phyloP scores from a whole-genome alignment of 2,113 vertebrate species.

The Saccopteryx bilineata region DNA sequence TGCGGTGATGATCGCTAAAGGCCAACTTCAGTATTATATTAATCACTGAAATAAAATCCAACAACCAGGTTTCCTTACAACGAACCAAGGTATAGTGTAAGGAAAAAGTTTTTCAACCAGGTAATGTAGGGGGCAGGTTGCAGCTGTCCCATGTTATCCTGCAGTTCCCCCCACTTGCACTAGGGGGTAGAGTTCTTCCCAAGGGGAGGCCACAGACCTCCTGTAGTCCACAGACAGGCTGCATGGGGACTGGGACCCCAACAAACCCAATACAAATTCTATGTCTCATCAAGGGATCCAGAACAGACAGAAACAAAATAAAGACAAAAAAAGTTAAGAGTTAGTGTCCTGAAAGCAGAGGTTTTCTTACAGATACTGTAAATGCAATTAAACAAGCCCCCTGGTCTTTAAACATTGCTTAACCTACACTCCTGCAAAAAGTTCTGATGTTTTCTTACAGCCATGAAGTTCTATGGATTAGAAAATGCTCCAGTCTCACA shows the following conservation, averaged over 20 bases:
- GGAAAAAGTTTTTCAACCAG: not conserved
- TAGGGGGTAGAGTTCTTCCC: slow-evolving; percentile 73
- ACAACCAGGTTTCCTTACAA: not conserved
- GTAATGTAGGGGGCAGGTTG: not conserved
- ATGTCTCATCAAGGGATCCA: not conserved
- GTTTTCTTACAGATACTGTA: slow-evolving; percentile 71
- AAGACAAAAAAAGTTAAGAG: not conserved
- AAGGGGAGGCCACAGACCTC: not conserved
- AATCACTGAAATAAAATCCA: not conserved
- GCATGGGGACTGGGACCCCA: not conserved
- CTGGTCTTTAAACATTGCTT: slow-evolving; percentile 57
- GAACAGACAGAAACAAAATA: not conserved
- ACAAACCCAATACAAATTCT: not conserved
- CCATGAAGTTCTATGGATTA: not conserved
- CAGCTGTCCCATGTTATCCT: slow-evolving; percentile 43
- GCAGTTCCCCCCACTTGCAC: slow-evolving; percentile 67
- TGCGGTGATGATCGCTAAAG: not conserved
- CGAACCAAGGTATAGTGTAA: not conserved
- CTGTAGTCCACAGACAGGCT: not conserved
- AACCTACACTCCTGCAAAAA: slow-evolving; percentile 69
- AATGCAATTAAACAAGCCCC: slow-evolving; percentile 77
- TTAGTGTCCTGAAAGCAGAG: slow-evolving; percentile 42
- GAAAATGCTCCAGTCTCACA: not conserved
- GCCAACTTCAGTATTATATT: not conserved
- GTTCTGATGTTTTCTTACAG: slow-evolving; percentile 19